A percentile compares a stretch with the other conserved stretches of the same genome.
phyloP scores from a whole-genome alignment of 1,140 invertebrate genomes.

The Diorhabda sublineata region DNA sequence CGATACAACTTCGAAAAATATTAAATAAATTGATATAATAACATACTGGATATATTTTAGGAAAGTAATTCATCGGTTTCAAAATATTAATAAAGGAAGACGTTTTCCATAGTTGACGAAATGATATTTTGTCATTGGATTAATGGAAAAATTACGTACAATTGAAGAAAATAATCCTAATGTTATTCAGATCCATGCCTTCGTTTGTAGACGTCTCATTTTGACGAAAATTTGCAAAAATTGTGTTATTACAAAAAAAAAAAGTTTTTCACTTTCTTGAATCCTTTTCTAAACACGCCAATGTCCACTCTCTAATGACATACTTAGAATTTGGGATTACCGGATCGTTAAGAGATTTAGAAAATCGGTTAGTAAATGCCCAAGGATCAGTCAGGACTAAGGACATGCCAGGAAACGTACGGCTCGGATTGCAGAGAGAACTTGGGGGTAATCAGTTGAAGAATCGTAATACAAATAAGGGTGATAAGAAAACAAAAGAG shows the following conservation, averaged over 20 bases:
- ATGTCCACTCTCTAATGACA: constrained; percentile 1
- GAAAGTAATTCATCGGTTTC: not conserved
- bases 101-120: too few species aligned
- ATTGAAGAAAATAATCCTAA: too few species aligned
- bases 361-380: constrained; percentile 35
- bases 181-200: too few species aligned
- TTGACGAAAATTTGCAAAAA: too few species aligned
- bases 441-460: not conserved
- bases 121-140: too few species aligned
- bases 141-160: too few species aligned
- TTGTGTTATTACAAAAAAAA: too few species aligned
- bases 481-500: not conserved
- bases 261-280: too few species aligned
- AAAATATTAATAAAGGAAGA: too few species aligned
- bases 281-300: not conserved
- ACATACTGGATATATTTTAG: not conserved
- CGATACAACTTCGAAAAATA: not conserved
- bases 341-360: constrained; percentile 4
- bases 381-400: constrained; percentile 27
- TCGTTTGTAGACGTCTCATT: too few species aligned
- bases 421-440: not conserved
- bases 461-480: constrained; percentile 1
- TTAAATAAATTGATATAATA: not conserved
- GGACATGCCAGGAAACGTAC: not conserved
- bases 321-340: not conserved